Evolutionary conservation across 2,113 vertebrate genomes (phyloP).

Genomic region (Hippocampus barbouri): DNA sequence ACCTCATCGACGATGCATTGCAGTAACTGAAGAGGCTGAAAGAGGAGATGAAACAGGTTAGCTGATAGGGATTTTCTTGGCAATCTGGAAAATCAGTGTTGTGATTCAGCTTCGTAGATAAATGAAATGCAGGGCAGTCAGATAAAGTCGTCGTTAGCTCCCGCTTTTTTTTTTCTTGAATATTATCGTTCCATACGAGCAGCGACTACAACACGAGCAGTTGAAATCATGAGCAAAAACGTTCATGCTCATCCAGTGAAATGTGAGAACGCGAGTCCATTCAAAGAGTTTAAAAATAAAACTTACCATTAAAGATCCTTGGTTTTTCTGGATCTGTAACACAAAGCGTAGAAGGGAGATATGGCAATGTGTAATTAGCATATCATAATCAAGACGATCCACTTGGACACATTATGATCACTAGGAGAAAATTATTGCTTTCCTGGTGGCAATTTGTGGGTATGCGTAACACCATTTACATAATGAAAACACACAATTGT

Average conservation of each 20-base stretch:
- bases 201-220: conserved; percentile 93
- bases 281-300: conserved; percentile 85
- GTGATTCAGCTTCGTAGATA: conserved; percentile 91
- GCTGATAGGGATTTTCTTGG: conserved; percentile 83
- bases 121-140: conserved; percentile 93
- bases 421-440: conserved; percentile 98
- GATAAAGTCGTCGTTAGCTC: conserved; percentile 80
- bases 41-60: conserved; percentile 69
- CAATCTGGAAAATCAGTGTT: conserved; percentile 91
- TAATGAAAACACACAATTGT: conserved; percentile 99
- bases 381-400: conserved; percentile 99
- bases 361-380: conserved; percentile 99
- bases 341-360: conserved; percentile 66
- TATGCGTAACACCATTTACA: conserved; percentile 99
- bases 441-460: conserved; percentile 98
- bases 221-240: conserved; percentile 87
- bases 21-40: conserved; percentile 99
- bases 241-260: conserved; percentile 83
- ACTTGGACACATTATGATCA: conserved; percentile 99
- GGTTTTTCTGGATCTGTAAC: conserved; percentile 99
- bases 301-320: conserved; percentile 99
- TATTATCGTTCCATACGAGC: conserved; percentile 92
- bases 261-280: conserved; percentile 88
- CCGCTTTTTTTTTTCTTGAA: conserved; percentile 70
- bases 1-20: conserved; percentile 99